These are phyloP conservation scores for Paralichthys olivaceus DNA, from an alignment of 2,113 vertebrate genomes.

Conservation along the genomic window DNA sequence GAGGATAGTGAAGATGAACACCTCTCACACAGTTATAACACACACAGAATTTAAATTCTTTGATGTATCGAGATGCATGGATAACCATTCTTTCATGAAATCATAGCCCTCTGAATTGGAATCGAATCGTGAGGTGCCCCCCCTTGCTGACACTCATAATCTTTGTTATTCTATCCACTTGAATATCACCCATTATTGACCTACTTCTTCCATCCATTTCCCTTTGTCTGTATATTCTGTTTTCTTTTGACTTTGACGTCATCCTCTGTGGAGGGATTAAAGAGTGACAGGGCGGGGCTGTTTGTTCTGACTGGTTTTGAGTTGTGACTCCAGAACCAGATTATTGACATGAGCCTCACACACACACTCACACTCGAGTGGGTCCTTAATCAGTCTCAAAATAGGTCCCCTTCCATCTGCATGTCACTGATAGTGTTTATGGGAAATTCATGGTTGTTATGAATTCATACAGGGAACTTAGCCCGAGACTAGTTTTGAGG, in stretches of 20 bases:
- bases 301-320: constrained; percentile 21
- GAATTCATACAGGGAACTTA: constrained; percentile 25
- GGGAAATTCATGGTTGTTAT: constrained; percentile 36
- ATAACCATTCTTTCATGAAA: too few species aligned
- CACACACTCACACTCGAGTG: constrained; percentile 24
- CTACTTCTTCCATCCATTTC: neutral
- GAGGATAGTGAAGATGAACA: too few species aligned
- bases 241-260: constrained; percentile 4
- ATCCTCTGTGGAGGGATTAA: neutral
- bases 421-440: constrained; percentile 48
- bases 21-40: too few species aligned
- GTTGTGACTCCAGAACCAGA: constrained; percentile 27
- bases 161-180: constrained; percentile 32
- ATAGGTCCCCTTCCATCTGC: constrained; percentile 55
- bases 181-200: constrained; percentile 15
- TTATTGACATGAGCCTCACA: constrained; percentile 37
- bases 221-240: constrained; percentile 10
- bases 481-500: constrained; percentile 27
- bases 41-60: too few species aligned
- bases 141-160: neutral
- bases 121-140: too few species aligned
- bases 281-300: neutral
- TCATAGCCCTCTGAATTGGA: too few species aligned
- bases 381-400: constrained; percentile 49
- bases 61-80: too few species aligned